phyloP scores from a whole-genome alignment of 1,140 invertebrate species.

The Hermatobates lingyangjiaoensis region DNA sequence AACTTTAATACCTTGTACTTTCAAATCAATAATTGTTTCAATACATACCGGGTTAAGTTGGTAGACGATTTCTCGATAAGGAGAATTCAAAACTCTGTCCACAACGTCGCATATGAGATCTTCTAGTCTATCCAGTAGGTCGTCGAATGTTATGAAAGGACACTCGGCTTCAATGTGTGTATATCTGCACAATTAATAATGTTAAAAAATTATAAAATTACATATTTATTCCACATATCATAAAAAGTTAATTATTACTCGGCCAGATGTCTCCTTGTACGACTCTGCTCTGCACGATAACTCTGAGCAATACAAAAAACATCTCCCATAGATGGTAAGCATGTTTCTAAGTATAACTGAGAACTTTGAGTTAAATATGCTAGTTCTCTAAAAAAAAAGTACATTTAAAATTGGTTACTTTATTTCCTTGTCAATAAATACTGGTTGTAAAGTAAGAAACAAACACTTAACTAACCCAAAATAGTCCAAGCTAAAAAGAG shows the following conservation, averaged over 20 bases:
- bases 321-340: constrained; percentile 82
- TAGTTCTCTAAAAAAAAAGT: constrained; percentile 41
- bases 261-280: constrained; percentile 89
- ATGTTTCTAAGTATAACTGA: constrained; percentile 96
- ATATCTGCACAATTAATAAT: constrained; percentile 36
- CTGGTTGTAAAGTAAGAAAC: neutral
- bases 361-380: constrained; percentile 96
- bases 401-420: no score
- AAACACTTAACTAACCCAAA: constrained; percentile 51
- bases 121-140: constrained; percentile 76
- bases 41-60: constrained; percentile 70
- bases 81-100: constrained; percentile 71
- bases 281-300: constrained; percentile 91
- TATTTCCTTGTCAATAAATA: neutral
- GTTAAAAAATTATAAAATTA: neutral
- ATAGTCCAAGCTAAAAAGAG: constrained; percentile 87
- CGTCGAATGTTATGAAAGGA: constrained; percentile 86
- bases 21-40: neutral
- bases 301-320: constrained; percentile 95
- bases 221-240: neutral
- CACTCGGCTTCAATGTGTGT: constrained; percentile 95
- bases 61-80: constrained; percentile 56
- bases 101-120: constrained; percentile 92
- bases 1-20: no score
- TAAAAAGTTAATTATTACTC: constrained; percentile 38